Conservation (phyloP, 2,888 invertebrate genomes). For the Dichetophora obliterata region DNA sequence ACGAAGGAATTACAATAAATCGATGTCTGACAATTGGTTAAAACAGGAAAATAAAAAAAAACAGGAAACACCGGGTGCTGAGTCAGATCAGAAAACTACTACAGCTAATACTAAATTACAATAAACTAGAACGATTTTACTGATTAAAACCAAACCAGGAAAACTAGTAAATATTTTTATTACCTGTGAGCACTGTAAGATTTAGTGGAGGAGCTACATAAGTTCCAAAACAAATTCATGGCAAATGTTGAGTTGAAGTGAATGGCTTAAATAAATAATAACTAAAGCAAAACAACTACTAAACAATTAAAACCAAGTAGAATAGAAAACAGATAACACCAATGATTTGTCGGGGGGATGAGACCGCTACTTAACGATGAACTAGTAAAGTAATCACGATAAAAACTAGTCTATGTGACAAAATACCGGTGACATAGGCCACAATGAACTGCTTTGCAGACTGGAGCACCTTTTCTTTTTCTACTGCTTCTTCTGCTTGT, state of each 20-base stretch:
- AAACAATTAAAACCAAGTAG: slow-evolving; percentile 16
- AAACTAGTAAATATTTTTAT: no score
- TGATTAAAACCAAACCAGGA: neutral
- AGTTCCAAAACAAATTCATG: neutral
- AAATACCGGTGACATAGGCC: neutral
- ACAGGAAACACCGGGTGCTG: neutral
- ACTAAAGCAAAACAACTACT: neutral
- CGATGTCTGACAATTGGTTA: slow-evolving; percentile 14
- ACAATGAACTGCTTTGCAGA: neutral
- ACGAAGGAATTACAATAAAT: neutral
- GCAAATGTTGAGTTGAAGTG: neutral
- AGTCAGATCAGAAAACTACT: neutral
- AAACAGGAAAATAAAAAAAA: slow-evolving; percentile 3
- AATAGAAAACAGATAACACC: neutral
- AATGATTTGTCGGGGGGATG: neutral
- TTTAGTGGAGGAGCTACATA: neutral
- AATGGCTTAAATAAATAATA: neutral
- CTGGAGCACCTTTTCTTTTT: slow-evolving; percentile 6
- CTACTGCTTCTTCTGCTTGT: no score
- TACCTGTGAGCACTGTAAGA: neutral
- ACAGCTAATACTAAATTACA: no score
- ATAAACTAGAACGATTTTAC: neutral
- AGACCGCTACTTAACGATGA: neutral
- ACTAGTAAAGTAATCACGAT: neutral
- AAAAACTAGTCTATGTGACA: slow-evolving; percentile 15